Base-by-base conservation (phyloP, 1,140 invertebrate species). In the Procambarus virginalis region DNA sequence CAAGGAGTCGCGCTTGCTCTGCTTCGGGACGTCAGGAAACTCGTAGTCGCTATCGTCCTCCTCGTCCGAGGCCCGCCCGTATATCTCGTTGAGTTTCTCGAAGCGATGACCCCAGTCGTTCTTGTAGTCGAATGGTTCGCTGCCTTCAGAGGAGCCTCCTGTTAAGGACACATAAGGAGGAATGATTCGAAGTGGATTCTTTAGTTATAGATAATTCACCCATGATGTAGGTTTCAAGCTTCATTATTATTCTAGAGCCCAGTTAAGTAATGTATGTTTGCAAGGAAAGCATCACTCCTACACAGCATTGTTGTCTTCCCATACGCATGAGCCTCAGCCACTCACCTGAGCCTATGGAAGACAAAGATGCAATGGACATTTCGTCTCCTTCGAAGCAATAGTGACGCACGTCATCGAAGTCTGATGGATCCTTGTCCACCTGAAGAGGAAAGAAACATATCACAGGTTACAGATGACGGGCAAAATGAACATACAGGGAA, bases 341-440 rank as follows among this genome's bases (percentile, higher is more conserved):
- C 91, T 68, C 4, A 92, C 91, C 86, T 8, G 91, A 92, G 17
- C 83, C 89, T 49, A 92, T 83, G 80, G 91, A 92, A 75, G 91
- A 92, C 85, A 92, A 77, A n/a, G 91, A 92, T 12, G 91, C 91
- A 12, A 92, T 91, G 5, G 86, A 90, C 86, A 92, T 89, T 70
- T 89, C 90, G 51, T 98, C 98, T 20, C 98, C 98, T 94, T 99
- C 98, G 93, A 99, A 99, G 49, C 97, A 98, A 94, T 99, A 99
- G 94, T 99, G 97, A 77, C 98, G 96, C 1, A 99, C 97, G 94
- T 99, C 98, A 94, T 99, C 98, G 93, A 97, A 97, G 2, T 98
- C 98, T 45, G 84, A 82, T 2, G 87, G 84, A 46, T 86, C 90
- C 73, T 91, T 91, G 85, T 91, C 90, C 64, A 91, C 90, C 90